A percentile compares a stretch with the other conserved stretches of the same genome.
Conservation (phyloP, 2,888 invertebrate genomes). For the Blomia tropicalis region DNA sequence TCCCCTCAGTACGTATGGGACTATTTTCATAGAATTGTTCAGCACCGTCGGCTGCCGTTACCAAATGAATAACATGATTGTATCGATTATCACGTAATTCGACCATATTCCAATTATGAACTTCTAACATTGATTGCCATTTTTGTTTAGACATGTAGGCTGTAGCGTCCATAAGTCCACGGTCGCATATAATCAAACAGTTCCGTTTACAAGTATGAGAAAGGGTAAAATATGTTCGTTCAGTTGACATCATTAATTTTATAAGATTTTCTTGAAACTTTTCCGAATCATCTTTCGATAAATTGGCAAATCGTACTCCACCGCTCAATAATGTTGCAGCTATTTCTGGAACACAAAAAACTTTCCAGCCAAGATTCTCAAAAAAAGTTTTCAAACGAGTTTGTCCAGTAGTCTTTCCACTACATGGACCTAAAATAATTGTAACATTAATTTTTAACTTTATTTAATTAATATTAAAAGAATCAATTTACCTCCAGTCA, state of each 20-base stretch:
- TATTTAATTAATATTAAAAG: too few relatives aligned
- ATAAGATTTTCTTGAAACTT: conserved; percentile 92
- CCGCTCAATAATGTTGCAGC: neutral
- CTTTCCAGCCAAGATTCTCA: neutral
- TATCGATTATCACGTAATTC: conserved; percentile 82
- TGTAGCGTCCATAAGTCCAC: conserved; percentile 94
- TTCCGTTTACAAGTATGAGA: conserved; percentile 59
- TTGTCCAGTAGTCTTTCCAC: neutral
- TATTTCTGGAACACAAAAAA: neutral
- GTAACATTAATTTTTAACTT: neutral
- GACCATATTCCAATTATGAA: conserved; percentile 76
- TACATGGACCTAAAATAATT: neutral
- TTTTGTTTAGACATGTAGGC: conserved; percentile 83
- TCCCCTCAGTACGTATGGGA: conserved; percentile 76
- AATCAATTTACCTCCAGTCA: neutral
- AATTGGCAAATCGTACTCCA: neutral
- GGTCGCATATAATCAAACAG: conserved; percentile 93
- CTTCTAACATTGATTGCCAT: conserved; percentile 68
- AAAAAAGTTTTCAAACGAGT: neutral
- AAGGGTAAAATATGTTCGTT: conserved; percentile 81
- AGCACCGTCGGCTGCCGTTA: conserved; percentile 87
- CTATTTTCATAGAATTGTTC: conserved; percentile 97
- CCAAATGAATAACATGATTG: conserved; percentile 90
- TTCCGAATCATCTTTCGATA: conserved; percentile 35
- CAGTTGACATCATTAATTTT: conserved; percentile 90